Evolutionary conservation across 2,888 invertebrate species (phyloP).

Genomic region (Mythimna albipuncta): DNA sequence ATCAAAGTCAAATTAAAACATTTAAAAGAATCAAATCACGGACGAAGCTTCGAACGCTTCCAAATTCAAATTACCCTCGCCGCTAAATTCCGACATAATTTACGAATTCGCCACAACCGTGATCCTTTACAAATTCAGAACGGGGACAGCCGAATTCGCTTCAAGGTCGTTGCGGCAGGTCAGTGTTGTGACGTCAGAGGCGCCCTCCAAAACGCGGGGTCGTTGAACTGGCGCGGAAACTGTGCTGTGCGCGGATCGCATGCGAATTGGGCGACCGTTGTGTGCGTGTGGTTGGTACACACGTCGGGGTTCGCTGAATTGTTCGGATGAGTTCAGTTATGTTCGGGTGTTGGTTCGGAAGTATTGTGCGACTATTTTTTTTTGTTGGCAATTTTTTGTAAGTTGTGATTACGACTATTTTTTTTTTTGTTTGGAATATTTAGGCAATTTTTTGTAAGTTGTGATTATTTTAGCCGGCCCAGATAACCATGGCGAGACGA

Average conservation of each 20-base stretch:
- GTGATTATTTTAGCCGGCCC: too few species aligned
- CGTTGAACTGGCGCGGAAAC: slow-evolving; percentile 87
- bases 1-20: neutral
- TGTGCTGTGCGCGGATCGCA: slow-evolving; percentile 88
- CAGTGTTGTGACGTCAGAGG: slow-evolving; percentile 87
- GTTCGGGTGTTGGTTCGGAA: too few species aligned
- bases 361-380: too few species aligned
- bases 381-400: too few species aligned
- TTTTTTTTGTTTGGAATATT: too few species aligned
- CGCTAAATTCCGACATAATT: slow-evolving; percentile 33
- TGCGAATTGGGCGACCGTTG: slow-evolving; percentile 87
- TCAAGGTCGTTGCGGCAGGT: slow-evolving; percentile 89
- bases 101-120: slow-evolving; percentile 60
- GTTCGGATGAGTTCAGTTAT: slow-evolving; percentile 3
- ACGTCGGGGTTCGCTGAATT: slow-evolving; percentile 39
- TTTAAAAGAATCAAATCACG: neutral
- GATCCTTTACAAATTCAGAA: slow-evolving; percentile 69
- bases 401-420: too few species aligned
- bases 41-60: slow-evolving; percentile 18
- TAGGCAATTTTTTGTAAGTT: too few species aligned
- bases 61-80: slow-evolving; percentile 57
- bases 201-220: slow-evolving; percentile 89
- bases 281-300: slow-evolving; percentile 77
- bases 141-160: slow-evolving; percentile 78
- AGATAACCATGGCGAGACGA: too few species aligned